These are phyloP conservation scores for Rutpela maculata DNA, from an alignment of 2,888 invertebrate genomes.

Conservation along the genomic window DNA sequence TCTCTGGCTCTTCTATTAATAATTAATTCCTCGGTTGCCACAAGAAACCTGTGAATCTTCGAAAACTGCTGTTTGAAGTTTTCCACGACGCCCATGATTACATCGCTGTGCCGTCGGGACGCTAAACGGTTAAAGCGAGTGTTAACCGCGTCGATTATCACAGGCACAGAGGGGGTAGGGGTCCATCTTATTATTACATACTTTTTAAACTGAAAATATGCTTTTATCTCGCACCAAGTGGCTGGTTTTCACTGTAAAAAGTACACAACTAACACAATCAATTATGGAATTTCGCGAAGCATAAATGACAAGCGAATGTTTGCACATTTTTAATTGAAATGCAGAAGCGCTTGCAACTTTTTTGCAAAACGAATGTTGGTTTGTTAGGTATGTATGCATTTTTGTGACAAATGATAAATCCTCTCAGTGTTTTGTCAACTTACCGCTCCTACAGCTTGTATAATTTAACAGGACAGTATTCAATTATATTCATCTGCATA, in stretches of 20 bases:
- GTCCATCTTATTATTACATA: slow-evolving; percentile 50
- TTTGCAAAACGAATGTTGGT: slow-evolving; percentile 64
- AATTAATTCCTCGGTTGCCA: not conserved
- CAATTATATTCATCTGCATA: slow-evolving; percentile 20
- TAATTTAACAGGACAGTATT: slow-evolving; percentile 68
- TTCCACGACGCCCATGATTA: slow-evolving; percentile 30
- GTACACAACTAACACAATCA: slow-evolving; percentile 65
- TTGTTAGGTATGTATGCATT: slow-evolving; percentile 72
- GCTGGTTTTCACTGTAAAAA: slow-evolving; percentile 32
- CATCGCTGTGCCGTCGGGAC: slow-evolving; percentile 32
- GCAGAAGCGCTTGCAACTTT: slow-evolving; percentile 64
- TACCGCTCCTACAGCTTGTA: slow-evolving; percentile 65
- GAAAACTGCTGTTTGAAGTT: slow-evolving; percentile 1
- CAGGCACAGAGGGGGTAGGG: slow-evolving; percentile 24
- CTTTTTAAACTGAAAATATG: slow-evolving; percentile 47
- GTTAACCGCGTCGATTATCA: slow-evolving; percentile 51
- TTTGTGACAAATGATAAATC: slow-evolving; percentile 71
- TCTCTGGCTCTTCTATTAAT: not conserved
- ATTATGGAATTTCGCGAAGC: slow-evolving; percentile 67
- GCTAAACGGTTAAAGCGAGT: slow-evolving; percentile 42
- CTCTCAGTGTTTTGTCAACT: slow-evolving; percentile 69
- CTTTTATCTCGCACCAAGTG: slow-evolving; percentile 48
- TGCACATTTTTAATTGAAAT: slow-evolving; percentile 72
- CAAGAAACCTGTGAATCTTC: not conserved
- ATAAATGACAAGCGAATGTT: slow-evolving; percentile 70